These are phyloP conservation scores for Betta splendens DNA, from an alignment of 2,797 vertebrate genomes.

Conservation along the genomic window DNA sequence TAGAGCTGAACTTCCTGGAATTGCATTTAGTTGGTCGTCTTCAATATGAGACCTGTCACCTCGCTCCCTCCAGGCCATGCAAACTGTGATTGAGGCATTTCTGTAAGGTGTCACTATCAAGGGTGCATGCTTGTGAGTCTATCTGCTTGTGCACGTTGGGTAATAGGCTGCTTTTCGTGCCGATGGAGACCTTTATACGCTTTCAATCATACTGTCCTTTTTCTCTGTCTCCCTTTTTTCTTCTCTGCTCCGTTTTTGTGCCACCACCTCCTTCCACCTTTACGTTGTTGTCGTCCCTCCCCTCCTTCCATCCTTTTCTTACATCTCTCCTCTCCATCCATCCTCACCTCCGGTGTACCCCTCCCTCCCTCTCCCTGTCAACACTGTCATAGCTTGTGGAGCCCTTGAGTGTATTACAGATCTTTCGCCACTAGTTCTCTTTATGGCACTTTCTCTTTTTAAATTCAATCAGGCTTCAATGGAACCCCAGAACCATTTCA, in stretches of 20 bases:
- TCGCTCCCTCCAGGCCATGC: conserved; percentile 77
- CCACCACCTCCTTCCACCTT: conserved; percentile 18
- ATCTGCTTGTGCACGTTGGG: conserved; percentile 58
- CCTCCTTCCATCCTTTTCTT: not conserved
- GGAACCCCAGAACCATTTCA: conserved; percentile 85
- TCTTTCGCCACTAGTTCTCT: conserved; percentile 75
- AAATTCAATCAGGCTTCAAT: conserved; percentile 83
- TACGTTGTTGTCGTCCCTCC: conserved; percentile 18
- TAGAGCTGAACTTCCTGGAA: conserved; percentile 65
- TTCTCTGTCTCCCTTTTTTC: not conserved
- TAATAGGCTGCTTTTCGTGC: conserved; percentile 82
- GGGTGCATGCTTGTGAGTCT: conserved; percentile 51
- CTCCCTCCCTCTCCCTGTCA: conserved; percentile 31
- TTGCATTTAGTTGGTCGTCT: conserved; percentile 70
- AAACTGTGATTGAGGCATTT: conserved; percentile 85
- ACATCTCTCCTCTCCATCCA: conserved; percentile 10
- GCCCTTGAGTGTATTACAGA: conserved; percentile 73
- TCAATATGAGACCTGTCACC: conserved; percentile 76
- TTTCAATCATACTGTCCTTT: conserved; percentile 72
- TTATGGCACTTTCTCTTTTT: conserved; percentile 83
- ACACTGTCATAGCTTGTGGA: conserved; percentile 71
- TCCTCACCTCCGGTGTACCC: conserved; percentile 16
- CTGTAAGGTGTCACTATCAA: conserved; percentile 69
- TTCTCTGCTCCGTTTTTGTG: not conserved
- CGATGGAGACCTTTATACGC: conserved; percentile 80